Conservation (phyloP, 2,888 invertebrate species). For the Lomographa bimaculata region DNA sequence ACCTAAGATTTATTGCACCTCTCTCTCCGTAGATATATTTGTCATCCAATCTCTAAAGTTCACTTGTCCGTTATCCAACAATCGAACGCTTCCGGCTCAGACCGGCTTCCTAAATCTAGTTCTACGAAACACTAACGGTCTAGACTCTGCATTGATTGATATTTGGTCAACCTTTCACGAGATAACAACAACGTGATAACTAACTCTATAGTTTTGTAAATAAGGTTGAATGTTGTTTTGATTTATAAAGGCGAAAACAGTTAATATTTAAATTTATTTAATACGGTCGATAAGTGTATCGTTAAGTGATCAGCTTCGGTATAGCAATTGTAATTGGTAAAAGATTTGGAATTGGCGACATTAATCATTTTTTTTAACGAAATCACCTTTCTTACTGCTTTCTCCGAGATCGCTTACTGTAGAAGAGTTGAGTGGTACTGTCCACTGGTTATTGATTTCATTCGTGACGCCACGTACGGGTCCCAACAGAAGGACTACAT, state of each 20-base stretch:
- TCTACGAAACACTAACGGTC: conserved; percentile 47
- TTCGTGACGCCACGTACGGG: no score
- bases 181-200: not conserved
- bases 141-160: conserved; percentile 44
- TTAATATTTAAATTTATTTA: conserved; percentile 28
- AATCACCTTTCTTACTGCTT: no score
- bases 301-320: conserved; percentile 1
- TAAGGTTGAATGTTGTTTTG: conserved; percentile 15
- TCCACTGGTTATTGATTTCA: no score
- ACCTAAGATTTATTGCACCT: no score
- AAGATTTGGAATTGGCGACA: no score
- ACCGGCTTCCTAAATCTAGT: conserved; percentile 43
- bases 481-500: no score
- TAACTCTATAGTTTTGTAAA: not conserved
- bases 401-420: no score
- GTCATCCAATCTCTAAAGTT: conserved; percentile 8
- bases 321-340: conserved; percentile 3
- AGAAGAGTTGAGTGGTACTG: no score
- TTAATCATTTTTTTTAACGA: no score
- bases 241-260: conserved; percentile 40
- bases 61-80: conserved; percentile 21
- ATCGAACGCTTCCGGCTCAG: conserved; percentile 40
- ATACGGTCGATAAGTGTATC: conserved; percentile 19
- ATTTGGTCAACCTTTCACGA: conserved; percentile 38
- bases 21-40: no score